Base-by-base conservation (phyloP, 2,797 vertebrate species). In the Emys orbicularis region DNA sequence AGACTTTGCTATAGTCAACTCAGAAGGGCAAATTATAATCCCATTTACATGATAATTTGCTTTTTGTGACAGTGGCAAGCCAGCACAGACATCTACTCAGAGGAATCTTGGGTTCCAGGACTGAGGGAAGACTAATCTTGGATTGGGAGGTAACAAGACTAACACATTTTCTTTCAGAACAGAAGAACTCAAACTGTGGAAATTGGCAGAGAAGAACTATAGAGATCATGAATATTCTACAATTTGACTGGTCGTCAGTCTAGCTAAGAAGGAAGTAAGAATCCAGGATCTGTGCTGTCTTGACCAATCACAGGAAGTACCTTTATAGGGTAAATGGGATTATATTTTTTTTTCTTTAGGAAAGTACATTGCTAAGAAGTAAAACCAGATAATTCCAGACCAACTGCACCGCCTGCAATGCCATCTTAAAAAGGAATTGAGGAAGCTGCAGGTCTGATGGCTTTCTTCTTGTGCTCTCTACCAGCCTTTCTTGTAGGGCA, bases 121-220 rank as follows among this genome's bases (percentile, higher is more conserved):
- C 41, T 92, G 41, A 77, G 56, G 90, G 86, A 95, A 89, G 94
- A 91, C 87, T 90, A 74, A 93, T 95, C 29, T 95, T 72, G 82
- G 57, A 90, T 82, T 89, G 53, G 23, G 13, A 49, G 19, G 0
- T 0, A 82, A 21, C 47, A 29, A 37, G 25, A 54, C 44, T 59
- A 59, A 49, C 47, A 79, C 34, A 61, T 59, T 92, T 83, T 1
- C 87, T 92, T 44, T 87, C 15, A 50, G 81, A 84, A 77, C 91
- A 80, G 80, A 86, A 83, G 16, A 76, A 2, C 68, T 93, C 91
- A 44, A 90, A 79, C 59, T 72, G 37, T 80, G 41, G 41, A 84
- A 34, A 82, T 82, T 56, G 76, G 52, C 90, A 76, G 47, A 88
- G 41, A n/a, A 91, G 37, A 87, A 77, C 84, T 25, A 16, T 90